phyloP scores from a whole-genome alignment of 1,140 invertebrate species.

The Hyphantria cunea region DNA sequence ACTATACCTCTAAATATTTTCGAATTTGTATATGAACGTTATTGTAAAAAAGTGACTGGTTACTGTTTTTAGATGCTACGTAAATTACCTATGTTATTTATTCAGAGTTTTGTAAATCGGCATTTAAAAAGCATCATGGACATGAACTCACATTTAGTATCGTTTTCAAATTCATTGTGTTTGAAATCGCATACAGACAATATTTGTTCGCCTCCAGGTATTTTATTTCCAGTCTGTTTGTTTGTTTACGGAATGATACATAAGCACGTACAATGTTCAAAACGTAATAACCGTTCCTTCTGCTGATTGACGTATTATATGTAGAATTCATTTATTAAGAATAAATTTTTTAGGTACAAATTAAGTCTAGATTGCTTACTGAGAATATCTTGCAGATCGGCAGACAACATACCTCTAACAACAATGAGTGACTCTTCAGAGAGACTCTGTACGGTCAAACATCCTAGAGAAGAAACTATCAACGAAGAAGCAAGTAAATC shows the following conservation, averaged over 20 bases:
- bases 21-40: neutral
- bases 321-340: too few species aligned
- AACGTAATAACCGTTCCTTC: too few species aligned
- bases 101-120: neutral
- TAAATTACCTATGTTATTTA: neutral
- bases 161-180: neutral
- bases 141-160: neutral
- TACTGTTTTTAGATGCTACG: neutral
- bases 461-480: constrained; percentile 67
- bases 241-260: neutral
- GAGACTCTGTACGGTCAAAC: constrained; percentile 73
- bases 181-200: neutral
- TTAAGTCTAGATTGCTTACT: too few species aligned
- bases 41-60: neutral
- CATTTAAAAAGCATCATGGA: neutral
- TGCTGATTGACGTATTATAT: neutral
- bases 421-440: constrained; percentile 79
- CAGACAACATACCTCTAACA: constrained; percentile 83
- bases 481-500: constrained; percentile 70
- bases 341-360: too few species aligned
- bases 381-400: constrained; percentile 56
- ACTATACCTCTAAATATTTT: too few species aligned
- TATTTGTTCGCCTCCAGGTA: constrained; percentile 3
- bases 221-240: constrained; percentile 1
- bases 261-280: too few species aligned